Evolutionary conservation across 2,888 invertebrate species (phyloP).

Genomic region (Drosophila antonietae): DNA sequence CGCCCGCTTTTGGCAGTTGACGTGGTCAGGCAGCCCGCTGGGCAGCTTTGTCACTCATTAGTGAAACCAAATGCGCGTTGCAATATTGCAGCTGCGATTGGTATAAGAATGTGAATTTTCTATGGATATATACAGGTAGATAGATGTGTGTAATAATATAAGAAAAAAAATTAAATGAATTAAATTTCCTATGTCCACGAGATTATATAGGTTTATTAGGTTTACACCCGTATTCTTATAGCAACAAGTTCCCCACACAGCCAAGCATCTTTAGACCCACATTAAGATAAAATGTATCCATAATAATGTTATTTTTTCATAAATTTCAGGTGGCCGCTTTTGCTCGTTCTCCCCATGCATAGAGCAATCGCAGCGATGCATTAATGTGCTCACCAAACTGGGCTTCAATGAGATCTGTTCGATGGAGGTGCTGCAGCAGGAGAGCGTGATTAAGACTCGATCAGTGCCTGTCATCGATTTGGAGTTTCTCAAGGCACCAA

Average conservation of each 20-base stretch:
- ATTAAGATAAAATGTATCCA: background rate
- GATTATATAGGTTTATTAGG: too few species aligned
- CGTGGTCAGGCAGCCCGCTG: slow-evolving; percentile 57
- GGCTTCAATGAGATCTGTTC: slow-evolving; percentile 95
- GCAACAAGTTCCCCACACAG: too few species aligned
- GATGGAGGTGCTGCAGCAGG: slow-evolving; percentile 93
- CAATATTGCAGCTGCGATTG: slow-evolving; percentile 13
- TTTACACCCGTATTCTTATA: too few species aligned
- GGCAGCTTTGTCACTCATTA: slow-evolving; percentile 70
- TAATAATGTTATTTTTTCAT: background rate
- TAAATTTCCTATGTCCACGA: too few species aligned
- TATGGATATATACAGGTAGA: background rate
- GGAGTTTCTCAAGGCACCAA: slow-evolving; percentile 87
- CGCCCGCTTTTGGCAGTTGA: slow-evolving; percentile 72
- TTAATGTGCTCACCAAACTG: slow-evolving; percentile 88
- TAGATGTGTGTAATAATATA: background rate
- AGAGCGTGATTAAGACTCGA: slow-evolving; percentile 89
- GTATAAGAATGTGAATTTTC: slow-evolving; percentile 10
- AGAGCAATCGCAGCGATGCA: slow-evolving; percentile 98
- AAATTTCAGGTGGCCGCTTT: slow-evolving; percentile 92
- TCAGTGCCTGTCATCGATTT: slow-evolving; percentile 89
- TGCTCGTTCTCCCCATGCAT: slow-evolving; percentile 99
- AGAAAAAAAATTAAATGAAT: background rate
- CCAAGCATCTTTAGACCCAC: too few species aligned
- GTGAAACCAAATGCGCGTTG: slow-evolving; percentile 28